A percentile compares a stretch with the other conserved stretches of the same genome.
Conservation (phyloP, 1,140 invertebrate species). For the Leguminivora glycinivorella region DNA sequence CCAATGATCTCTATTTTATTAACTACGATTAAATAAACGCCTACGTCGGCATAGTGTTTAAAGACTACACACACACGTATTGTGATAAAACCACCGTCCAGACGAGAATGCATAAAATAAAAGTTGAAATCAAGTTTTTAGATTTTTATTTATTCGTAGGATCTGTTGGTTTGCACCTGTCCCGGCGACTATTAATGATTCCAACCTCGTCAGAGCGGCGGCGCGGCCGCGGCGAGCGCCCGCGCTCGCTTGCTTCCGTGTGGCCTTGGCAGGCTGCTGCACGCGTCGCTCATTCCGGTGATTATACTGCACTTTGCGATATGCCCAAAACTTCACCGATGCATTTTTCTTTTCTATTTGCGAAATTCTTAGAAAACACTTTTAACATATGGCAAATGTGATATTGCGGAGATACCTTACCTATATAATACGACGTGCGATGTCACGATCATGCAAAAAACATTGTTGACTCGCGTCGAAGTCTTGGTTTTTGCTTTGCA, state of each 20-base stretch:
- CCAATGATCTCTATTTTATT: conserved; percentile 33
- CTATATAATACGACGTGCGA: neutral
- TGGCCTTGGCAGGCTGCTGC: conserved; percentile 3
- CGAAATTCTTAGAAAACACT: neutral
- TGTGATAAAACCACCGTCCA: conserved; percentile 47
- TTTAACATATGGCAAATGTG: neutral
- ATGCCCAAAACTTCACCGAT: neutral
- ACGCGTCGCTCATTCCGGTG: neutral
- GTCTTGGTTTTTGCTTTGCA: conserved; percentile 4
- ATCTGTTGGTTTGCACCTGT: conserved; percentile 31
- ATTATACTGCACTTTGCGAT: neutral
- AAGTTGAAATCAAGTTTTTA: conserved; percentile 29
- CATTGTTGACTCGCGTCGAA: neutral
- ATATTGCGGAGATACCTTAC: neutral
- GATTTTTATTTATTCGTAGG: conserved; percentile 28
- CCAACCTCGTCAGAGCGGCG: neutral
- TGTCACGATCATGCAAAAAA: neutral
- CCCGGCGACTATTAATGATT: neutral
- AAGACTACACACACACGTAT: neutral
- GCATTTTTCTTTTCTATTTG: neutral
- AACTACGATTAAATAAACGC: neutral
- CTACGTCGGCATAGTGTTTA: neutral
- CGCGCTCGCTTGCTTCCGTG: neutral
- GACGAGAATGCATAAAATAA: conserved; percentile 32
- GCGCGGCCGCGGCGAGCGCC: neutral